phyloP scores from a whole-genome alignment of 2,797 vertebrate species.

The Macroramphosus scolopax region DNA sequence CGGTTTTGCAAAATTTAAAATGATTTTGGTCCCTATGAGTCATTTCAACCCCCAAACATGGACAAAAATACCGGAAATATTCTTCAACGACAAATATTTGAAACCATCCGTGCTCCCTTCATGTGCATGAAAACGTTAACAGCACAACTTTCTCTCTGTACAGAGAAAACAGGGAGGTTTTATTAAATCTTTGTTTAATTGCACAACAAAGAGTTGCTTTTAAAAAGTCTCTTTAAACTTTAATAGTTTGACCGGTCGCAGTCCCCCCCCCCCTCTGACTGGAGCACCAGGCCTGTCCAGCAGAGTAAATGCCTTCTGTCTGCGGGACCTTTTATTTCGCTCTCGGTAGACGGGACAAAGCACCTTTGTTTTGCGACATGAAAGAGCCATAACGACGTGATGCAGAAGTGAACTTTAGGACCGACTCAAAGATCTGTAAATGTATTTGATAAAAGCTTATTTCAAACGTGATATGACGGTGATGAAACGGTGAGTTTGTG shows the following conservation, averaged over 20 bases:
- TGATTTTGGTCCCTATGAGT: no score
- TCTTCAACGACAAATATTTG: no score
- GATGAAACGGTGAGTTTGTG: slow-evolving; percentile 13
- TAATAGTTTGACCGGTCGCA: no score
- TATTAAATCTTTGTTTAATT: slow-evolving; percentile 14
- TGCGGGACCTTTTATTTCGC: slow-evolving; percentile 30
- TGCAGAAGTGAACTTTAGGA: slow-evolving; percentile 1
- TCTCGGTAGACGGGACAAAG: slow-evolving; percentile 15
- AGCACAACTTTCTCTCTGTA: slow-evolving; percentile 20
- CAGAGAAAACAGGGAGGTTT: slow-evolving; percentile 19
- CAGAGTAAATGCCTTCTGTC: slow-evolving; percentile 51
- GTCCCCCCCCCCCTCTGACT: slow-evolving; percentile 10
- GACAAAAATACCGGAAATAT: no score
- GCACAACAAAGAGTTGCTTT: slow-evolving; percentile 34
- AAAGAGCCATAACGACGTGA: slow-evolving; percentile 50
- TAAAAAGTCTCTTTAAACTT: no score
- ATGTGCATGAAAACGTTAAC: slow-evolving; percentile 27
- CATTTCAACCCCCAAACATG: no score
- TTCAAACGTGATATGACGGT: no score
- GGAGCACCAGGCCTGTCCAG: slow-evolving; percentile 37
- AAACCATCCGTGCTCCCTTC: no score
- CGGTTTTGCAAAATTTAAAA: no score
- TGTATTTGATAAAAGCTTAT: slow-evolving; percentile 29
- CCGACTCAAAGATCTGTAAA: slow-evolving; percentile 18
- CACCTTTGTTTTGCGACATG: slow-evolving; percentile 28